phyloP scores from a whole-genome alignment of 2,888 invertebrate species.

The Steinernema hermaphroditum region DNA sequence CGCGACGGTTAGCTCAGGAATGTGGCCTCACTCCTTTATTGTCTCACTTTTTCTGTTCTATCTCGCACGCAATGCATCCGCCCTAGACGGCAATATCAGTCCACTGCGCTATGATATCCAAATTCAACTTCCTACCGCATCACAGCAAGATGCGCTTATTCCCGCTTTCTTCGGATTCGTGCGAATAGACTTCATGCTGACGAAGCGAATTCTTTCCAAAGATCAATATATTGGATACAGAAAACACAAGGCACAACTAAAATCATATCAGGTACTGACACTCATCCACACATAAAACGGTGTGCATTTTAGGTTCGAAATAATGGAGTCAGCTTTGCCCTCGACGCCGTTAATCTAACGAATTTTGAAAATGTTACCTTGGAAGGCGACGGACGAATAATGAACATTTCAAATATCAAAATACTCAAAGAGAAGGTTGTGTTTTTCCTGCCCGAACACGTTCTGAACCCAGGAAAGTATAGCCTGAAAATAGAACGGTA shows the following conservation, averaged over 20 bases:
- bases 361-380: slow-evolving; percentile 44
- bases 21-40: slow-evolving; percentile 9
- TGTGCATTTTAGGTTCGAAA: not conserved
- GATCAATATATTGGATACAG: no score
- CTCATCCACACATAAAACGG: no score
- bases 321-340: not conserved
- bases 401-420: slow-evolving; percentile 34
- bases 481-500: slow-evolving; percentile 46
- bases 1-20: not conserved
- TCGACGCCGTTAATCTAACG: slow-evolving; percentile 37
- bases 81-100: slow-evolving; percentile 1
- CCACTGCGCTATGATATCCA: slow-evolving; percentile 46
- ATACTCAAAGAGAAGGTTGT: slow-evolving; percentile 35
- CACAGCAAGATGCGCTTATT: slow-evolving; percentile 42
- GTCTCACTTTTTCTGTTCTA: not conserved
- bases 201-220: slow-evolving; percentile 29
- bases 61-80: not conserved
- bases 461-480: slow-evolving; percentile 41
- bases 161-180: slow-evolving; percentile 47
- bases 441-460: slow-evolving; percentile 36
- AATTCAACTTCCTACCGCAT: slow-evolving; percentile 47
- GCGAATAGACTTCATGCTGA: slow-evolving; percentile 44
- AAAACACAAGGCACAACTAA: no score
- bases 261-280: no score
- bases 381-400: slow-evolving; percentile 32